Base-by-base conservation (phyloP, 2,797 vertebrate genomes). In the Scleropages formosus region DNA sequence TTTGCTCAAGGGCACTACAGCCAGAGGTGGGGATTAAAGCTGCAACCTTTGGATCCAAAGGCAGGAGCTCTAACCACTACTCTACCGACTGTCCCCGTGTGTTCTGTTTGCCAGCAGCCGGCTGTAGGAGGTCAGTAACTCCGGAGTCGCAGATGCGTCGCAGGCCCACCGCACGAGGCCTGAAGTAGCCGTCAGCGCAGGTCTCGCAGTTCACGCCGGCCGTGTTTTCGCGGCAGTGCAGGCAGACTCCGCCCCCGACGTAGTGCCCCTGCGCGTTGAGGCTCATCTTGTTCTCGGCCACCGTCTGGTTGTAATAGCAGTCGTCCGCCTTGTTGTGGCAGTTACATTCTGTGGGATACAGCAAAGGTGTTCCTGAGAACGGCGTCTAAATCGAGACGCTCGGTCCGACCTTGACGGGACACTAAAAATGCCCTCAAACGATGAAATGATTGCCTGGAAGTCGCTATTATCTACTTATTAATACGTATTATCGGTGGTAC, bases 181-280 rank as follows among this genome's bases (percentile, higher is more conserved):
- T 90, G 77, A 91, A 98, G 87, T 90, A 95, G 26, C 91, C 92
- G 9, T 94, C 90, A 0, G 81, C 47, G 58, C 97, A 99, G 18
- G 84, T 93, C 80, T 98, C 94, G 80, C 97, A 99, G 89, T 99
- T 98, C 87, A 96, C 86, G 0, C 97, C 96, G 0, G 91, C 79
- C 0, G 96, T 98, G 80, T 96, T 91, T 44, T 96, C 93, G 6
- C 84, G 87, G 80, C 97, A 98, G 79, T 87, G 75, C 3, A 95
- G 79, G 77, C 96, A 98, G 31, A 98, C 94, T 0, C 96, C 97
- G 12, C 96, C 96, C 59, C 96, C 96, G 10, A 13, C 77, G 27
- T 85, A 91, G 59, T 92, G 84, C 0, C 93, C 94, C 0, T 77
- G 85, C n/a, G 77, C 77, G 82, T 96, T 90, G 78, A 97, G 70